phyloP scores from a whole-genome alignment of 2,797 vertebrate genomes.

The Brotula barbata region DNA sequence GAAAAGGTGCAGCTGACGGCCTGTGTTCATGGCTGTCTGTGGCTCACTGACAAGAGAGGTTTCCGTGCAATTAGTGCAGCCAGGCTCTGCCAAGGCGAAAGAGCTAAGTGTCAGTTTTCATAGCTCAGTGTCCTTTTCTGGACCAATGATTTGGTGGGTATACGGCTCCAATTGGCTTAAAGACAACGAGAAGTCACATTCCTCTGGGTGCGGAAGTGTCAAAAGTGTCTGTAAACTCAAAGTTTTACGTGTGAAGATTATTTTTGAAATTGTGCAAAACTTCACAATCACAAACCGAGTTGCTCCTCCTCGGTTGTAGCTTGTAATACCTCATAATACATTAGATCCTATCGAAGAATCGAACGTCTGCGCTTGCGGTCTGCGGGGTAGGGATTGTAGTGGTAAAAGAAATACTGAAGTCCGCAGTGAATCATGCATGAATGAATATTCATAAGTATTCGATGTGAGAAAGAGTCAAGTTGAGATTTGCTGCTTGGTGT shows the following conservation, averaged over 20 bases:
- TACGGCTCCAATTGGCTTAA: conserved; percentile 46
- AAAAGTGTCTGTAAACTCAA: conserved; percentile 13
- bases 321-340: too few species aligned
- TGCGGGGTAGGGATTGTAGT: too few species aligned
- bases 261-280: conserved; percentile 8
- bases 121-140: conserved; percentile 44
- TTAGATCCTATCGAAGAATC: too few species aligned
- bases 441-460: too few species aligned
- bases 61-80: conserved; percentile 68
- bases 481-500: too few species aligned
- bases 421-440: too few species aligned
- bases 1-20: conserved; percentile 52
- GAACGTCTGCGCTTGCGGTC: too few species aligned
- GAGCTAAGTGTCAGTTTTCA: conserved; percentile 61
- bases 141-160: conserved; percentile 45
- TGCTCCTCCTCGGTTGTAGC: neutral
- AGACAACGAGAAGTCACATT: conserved; percentile 39
- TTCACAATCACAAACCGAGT: neutral
- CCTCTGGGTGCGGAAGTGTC: conserved; percentile 18
- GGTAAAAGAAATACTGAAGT: too few species aligned
- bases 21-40: conserved; percentile 51
- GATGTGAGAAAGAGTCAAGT: too few species aligned
- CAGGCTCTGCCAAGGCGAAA: conserved; percentile 47
- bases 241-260: conserved; percentile 1
- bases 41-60: conserved; percentile 45